Percentiles rank a stretch among this genome's conserved stretches.
Conservation (phyloP, 2,797 vertebrate genomes). For the Gymnocypris eckloni region DNA sequence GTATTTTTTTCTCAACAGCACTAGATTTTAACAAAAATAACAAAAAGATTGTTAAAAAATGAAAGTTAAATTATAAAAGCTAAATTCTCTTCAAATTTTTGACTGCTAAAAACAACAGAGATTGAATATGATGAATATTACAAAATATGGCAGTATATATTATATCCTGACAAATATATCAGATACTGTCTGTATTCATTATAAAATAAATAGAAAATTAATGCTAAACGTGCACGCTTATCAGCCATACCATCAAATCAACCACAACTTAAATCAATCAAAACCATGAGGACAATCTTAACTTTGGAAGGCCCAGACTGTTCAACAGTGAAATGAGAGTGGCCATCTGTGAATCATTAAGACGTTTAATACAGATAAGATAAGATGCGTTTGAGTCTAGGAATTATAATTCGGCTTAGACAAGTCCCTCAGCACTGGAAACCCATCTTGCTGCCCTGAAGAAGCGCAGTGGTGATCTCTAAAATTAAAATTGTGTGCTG, state of each 20-base stretch:
- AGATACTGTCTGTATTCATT: no score
- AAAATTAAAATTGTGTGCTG: conserved; percentile 37
- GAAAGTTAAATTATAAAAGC: no score
- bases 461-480: conserved; percentile 19
- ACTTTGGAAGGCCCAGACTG: not conserved
- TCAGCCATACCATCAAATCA: not conserved
- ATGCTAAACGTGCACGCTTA: not conserved
- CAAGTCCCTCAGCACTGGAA: conserved; percentile 2
- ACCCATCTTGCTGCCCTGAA: conserved; percentile 19
- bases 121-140: not conserved
- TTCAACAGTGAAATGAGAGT: not conserved
- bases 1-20: not conserved
- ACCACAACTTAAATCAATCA: not conserved
- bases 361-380: not conserved
- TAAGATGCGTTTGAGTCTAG: not conserved
- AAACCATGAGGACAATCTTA: not conserved
- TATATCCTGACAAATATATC: not conserved
- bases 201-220: not conserved
- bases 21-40: not conserved
- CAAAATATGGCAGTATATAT: not conserved
- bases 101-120: not conserved
- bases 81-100: no score
- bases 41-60: not conserved
- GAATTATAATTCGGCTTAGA: conserved; percentile 28
- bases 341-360: conserved; percentile 19